Percentiles rank a stretch among this genome's conserved stretches.
Conservation (phyloP, 2,113 vertebrate species). For the Sebastes fasciatus region DNA sequence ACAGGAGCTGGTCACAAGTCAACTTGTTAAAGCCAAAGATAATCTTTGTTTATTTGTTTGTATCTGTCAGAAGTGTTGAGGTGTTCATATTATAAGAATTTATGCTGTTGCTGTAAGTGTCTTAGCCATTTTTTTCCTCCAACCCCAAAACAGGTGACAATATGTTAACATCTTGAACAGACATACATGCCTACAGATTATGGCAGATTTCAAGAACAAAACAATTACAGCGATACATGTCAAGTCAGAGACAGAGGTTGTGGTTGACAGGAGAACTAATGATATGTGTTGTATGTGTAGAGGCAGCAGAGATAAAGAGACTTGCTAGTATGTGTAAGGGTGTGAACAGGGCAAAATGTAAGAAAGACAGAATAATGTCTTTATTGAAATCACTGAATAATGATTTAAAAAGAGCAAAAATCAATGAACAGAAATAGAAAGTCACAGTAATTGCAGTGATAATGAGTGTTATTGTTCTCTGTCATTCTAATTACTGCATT, state of each 20-base stretch:
- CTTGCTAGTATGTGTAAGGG: not conserved
- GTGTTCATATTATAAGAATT: no score
- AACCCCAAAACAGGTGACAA: no score
- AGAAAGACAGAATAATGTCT: not conserved
- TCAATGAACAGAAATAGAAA: conserved; percentile 5
- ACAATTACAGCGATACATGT: no score
- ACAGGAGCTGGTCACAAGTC: no score
- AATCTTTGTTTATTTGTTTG: no score
- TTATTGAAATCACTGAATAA: not conserved
- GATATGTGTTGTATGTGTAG: not conserved
- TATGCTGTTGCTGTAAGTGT: no score
- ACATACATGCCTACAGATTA: no score
- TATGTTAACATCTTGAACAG: no score
- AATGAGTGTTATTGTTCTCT: not conserved
- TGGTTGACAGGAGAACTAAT: not conserved
- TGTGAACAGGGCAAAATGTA: not conserved
- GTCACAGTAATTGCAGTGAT: not conserved
- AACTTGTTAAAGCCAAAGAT: no score
- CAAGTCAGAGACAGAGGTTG: not conserved
- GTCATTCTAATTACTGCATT: conserved; percentile 20
- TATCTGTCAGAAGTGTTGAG: no score
- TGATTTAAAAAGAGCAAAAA: not conserved
- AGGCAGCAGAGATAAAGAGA: not conserved
- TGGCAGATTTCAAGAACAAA: no score
- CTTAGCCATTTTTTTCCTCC: no score